Percentiles rank a stretch among this genome's conserved stretches.
Conservation (phyloP, 2,797 vertebrate genomes). For the Tapera naevia region DNA sequence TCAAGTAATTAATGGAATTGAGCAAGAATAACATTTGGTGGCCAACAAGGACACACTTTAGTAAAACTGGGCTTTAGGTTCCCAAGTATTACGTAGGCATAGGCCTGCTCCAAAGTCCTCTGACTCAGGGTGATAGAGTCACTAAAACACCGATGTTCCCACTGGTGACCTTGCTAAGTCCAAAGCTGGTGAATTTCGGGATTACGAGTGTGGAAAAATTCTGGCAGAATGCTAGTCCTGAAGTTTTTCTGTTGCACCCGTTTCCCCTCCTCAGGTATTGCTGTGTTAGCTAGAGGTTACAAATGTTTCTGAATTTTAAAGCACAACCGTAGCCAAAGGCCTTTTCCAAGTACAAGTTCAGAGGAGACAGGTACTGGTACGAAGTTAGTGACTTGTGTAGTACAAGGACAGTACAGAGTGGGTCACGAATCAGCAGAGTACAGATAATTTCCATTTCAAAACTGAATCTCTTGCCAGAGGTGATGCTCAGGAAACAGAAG, state of each 20-base stretch:
- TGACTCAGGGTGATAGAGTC: not conserved
- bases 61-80: not conserved
- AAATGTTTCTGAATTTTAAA: not conserved
- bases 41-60: not conserved
- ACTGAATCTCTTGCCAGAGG: not conserved
- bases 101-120: not conserved
- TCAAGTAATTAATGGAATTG: not conserved
- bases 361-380: not conserved
- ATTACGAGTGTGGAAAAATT: not conserved
- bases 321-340: fast-evolving
- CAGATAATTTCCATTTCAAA: not conserved
- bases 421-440: not conserved
- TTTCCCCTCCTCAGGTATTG: not conserved
- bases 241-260: not conserved
- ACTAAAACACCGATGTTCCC: not conserved
- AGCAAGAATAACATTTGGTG: not conserved
- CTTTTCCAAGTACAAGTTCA: too few species aligned
- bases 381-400: not conserved
- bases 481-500: not conserved
- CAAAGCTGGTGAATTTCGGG: not conserved
- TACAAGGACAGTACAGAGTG: not conserved
- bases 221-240: not conserved
- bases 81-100: fast-evolving
- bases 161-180: not conserved
- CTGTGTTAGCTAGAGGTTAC: not conserved